A percentile compares a stretch with the other conserved stretches of the same genome.
phyloP scores from a whole-genome alignment of 2,797 vertebrate species.

The Capromys pilorides region DNA sequence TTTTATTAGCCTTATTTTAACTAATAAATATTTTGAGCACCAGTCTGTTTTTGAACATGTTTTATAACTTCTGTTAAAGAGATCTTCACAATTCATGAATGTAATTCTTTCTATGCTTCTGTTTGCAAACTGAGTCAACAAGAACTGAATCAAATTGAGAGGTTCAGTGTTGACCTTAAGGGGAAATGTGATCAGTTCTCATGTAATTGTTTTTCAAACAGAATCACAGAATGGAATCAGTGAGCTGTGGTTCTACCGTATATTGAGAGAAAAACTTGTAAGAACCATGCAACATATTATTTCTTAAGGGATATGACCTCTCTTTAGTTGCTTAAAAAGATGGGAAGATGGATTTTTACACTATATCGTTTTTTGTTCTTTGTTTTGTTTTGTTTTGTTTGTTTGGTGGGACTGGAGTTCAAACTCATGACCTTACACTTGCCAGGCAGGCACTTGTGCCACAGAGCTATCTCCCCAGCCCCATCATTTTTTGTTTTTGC shows the following conservation, averaged over 20 bases:
- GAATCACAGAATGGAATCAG: neutral
- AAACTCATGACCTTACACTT: too few species aligned
- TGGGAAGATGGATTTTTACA: conserved; percentile 38
- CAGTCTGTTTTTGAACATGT: conserved; percentile 43
- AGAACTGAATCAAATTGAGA: neutral
- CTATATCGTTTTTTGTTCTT: neutral
- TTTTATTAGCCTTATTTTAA: conserved; percentile 20
- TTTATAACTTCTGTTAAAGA: conserved; percentile 30
- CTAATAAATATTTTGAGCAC: neutral
- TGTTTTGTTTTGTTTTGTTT: too few species aligned
- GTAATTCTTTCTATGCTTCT: neutral
- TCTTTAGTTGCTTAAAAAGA: conserved; percentile 28
- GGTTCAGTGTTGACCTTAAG: neutral
- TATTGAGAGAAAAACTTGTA: neutral
- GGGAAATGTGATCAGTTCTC: neutral
- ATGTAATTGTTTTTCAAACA: neutral
- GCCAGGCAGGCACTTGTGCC: too few species aligned
- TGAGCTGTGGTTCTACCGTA: neutral
- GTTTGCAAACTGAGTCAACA: neutral
- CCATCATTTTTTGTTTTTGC: conserved; percentile 23
- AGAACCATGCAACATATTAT: neutral
- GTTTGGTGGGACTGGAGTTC: too few species aligned
- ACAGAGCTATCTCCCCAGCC: too few species aligned
- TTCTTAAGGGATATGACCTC: conserved; percentile 43
- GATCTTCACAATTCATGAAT: neutral